phyloP scores from a whole-genome alignment of 2,113 vertebrate species.

The Heloderma charlesbogerti region DNA sequence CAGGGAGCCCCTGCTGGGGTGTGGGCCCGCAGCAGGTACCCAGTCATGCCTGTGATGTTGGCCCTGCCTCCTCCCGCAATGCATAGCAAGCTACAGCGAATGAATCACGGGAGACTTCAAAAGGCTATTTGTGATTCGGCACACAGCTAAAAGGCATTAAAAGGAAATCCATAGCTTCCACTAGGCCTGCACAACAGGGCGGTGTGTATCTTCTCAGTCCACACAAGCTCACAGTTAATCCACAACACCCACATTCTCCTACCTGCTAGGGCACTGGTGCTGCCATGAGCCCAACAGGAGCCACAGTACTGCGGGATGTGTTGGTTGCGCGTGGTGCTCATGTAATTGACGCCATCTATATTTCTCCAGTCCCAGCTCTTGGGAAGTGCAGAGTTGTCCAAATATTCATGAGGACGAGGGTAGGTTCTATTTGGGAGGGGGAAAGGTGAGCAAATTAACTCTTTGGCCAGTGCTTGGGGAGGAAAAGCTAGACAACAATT shows the following conservation, averaged over 20 bases:
- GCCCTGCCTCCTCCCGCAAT: too few species aligned
- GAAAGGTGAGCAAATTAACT: accelerated
- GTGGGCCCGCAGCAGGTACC: too few species aligned
- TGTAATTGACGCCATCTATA: conserved; percentile 86
- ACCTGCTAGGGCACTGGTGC: conserved; percentile 96
- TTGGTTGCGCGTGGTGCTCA: conserved; percentile 94
- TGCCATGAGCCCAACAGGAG: conserved; percentile 97
- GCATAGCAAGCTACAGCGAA: too few species aligned
- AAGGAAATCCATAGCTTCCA: too few species aligned
- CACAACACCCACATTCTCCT: neutral
- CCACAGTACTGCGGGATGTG: conserved; percentile 99
- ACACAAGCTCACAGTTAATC: too few species aligned
- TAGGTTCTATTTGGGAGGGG: conserved; percentile 67
- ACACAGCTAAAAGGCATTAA: too few species aligned
- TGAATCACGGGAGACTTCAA: too few species aligned
- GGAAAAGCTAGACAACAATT: neutral
- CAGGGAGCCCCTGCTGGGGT: too few species aligned
- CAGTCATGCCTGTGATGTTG: too few species aligned
- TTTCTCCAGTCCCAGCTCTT: conserved; percentile 93
- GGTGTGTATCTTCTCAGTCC: too few species aligned
- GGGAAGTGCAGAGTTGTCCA: conserved; percentile 80
- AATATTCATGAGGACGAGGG: conserved; percentile 87
- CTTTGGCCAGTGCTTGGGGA: neutral
- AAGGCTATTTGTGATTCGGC: too few species aligned
- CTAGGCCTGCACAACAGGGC: too few species aligned